Conservation (phyloP, 2,888 invertebrate species). For the Tinea pellionella region DNA sequence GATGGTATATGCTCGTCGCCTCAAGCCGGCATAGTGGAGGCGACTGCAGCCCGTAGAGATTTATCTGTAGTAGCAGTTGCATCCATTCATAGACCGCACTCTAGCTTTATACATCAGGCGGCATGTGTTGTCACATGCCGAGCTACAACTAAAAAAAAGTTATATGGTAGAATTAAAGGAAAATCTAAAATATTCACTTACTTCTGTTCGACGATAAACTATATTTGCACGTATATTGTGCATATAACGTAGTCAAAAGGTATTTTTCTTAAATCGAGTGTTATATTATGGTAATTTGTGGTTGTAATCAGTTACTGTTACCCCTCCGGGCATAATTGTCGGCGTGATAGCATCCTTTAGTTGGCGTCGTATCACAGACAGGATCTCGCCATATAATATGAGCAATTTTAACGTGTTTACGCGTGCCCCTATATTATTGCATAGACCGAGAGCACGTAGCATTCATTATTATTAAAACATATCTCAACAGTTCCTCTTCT, state of each 20-base stretch:
- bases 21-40: too few species aligned
- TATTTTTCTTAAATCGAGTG: not conserved
- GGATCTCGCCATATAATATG: slow-evolving; percentile 7
- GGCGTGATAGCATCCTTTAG: not conserved
- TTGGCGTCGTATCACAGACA: not conserved
- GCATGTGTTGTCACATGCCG: too few species aligned
- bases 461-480: not conserved
- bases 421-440: slow-evolving; percentile 1
- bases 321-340: slow-evolving; percentile 5
- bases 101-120: too few species aligned
- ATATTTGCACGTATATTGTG: not conserved
- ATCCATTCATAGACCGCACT: too few species aligned
- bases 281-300: slow-evolving; percentile 8
- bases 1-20: too few species aligned
- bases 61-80: too few species aligned
- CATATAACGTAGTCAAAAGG: not conserved
- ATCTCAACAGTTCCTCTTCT: too few species aligned
- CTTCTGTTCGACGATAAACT: not conserved
- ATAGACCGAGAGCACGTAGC: not conserved
- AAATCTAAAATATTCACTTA: not conserved
- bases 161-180: not conserved
- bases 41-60: too few species aligned
- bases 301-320: slow-evolving; percentile 12
- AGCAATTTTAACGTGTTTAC: slow-evolving; percentile 14
- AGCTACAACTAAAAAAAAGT: not conserved